Conservation (phyloP, 2,797 vertebrate genomes). For the Nothura maculosa region DNA sequence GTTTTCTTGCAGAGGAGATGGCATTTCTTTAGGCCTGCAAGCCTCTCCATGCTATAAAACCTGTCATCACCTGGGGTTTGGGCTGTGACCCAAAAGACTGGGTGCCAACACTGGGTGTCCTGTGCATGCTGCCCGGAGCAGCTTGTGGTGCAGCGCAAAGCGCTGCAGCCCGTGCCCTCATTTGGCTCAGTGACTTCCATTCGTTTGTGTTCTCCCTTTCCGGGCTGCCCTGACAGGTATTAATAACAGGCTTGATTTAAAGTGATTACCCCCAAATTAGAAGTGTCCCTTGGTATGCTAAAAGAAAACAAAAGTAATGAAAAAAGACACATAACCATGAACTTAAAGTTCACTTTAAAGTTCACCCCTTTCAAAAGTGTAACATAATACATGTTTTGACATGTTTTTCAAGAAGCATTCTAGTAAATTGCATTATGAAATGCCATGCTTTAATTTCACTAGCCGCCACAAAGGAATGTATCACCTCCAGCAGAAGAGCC, state of each 20-base stretch:
- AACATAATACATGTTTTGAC: constrained; percentile 27
- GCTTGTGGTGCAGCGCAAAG: not conserved
- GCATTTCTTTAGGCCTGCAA: not conserved
- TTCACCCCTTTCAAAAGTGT: constrained; percentile 57
- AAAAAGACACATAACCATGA: constrained; percentile 33
- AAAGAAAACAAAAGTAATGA: constrained; percentile 26
- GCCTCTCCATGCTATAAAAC: not conserved
- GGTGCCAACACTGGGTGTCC: not conserved
- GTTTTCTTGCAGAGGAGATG: not conserved
- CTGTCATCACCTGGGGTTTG: not conserved
- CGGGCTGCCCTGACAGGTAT: not conserved
- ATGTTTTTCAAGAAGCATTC: constrained; percentile 46
- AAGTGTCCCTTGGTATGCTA: constrained; percentile 10
- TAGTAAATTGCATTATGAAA: constrained; percentile 43
- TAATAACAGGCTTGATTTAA: constrained; percentile 45
- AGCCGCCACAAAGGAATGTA: constrained; percentile 28
- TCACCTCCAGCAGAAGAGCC: not conserved
- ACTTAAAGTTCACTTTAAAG: constrained; percentile 59
- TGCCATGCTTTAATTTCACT: constrained; percentile 34
- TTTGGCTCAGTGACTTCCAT: not conserved
- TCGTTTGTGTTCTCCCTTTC: not conserved
- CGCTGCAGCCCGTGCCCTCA: not conserved
- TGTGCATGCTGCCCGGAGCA: rapidly evolving
- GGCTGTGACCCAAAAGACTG: not conserved
- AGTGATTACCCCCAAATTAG: constrained; percentile 10